Evolutionary conservation across 2,113 vertebrate genomes (phyloP).

Genomic region (Poecile atricapillus): DNA sequence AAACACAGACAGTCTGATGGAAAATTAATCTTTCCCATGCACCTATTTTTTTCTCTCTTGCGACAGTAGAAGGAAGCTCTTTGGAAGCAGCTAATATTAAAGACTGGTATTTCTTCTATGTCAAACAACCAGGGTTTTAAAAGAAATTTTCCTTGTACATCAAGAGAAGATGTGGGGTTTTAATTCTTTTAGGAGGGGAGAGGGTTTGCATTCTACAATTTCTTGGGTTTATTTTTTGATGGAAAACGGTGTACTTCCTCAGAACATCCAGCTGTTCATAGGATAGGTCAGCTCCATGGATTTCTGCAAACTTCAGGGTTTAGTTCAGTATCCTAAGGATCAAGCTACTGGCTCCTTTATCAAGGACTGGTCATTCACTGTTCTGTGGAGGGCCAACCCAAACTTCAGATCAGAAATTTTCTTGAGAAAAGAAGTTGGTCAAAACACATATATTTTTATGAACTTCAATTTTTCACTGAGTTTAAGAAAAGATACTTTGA

Average conservation of each 20-base stretch:
- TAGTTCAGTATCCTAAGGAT: not conserved
- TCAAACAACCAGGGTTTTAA: not conserved
- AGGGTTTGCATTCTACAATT: not conserved
- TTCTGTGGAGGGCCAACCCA: not conserved
- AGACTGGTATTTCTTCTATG: not conserved
- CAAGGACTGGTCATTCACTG: not conserved
- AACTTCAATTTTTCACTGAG: not conserved
- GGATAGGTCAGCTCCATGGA: not conserved
- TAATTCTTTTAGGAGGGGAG: not conserved
- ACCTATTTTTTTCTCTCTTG: not conserved
- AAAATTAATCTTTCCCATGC: not conserved
- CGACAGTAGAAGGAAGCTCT: not conserved
- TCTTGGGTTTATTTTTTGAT: not conserved
- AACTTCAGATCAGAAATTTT: not conserved
- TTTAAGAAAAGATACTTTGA: not conserved
- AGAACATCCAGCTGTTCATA: not conserved
- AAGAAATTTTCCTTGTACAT: not conserved
- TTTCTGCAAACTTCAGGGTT: not conserved
- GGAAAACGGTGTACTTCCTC: rapidly evolving
- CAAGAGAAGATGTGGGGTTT: not conserved
- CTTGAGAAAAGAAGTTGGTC: not conserved
- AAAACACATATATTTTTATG: not conserved
- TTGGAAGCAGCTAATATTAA: not conserved
- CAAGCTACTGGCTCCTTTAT: not conserved
- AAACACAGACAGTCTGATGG: not conserved